phyloP scores from a whole-genome alignment of 2,113 vertebrate species.

The Dicerorhinus sumatrensis region DNA sequence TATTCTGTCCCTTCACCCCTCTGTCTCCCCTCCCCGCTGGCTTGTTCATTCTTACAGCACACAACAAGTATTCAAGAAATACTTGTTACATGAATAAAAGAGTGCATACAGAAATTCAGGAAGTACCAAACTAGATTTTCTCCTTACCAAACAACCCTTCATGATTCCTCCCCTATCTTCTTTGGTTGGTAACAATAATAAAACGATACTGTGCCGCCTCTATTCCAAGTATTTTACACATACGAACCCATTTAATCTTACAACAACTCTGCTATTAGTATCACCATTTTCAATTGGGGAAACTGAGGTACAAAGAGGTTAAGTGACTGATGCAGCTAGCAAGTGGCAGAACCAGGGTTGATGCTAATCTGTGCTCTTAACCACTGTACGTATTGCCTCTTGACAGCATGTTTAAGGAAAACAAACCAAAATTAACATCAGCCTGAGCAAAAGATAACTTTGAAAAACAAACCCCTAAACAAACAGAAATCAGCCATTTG shows the following conservation, averaged over 20 bases:
- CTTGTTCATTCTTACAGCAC: not conserved
- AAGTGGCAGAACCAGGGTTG: not conserved
- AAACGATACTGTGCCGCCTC: not conserved
- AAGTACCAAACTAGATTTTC: not conserved
- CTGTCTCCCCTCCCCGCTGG: not conserved
- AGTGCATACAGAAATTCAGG: not conserved
- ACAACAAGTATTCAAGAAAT: not conserved
- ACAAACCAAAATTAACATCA: not conserved
- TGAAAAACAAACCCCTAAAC: not conserved
- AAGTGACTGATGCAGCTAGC: not conserved
- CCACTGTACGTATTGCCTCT: rapidly evolving
- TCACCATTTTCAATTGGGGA: not conserved
- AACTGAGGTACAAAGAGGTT: not conserved
- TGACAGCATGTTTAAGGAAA: not conserved
- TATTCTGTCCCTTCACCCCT: not conserved
- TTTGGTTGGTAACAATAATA: not conserved
- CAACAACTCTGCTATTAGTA: not conserved
- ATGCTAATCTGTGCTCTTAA: not conserved
- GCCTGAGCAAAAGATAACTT: not conserved
- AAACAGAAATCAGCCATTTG: not conserved
- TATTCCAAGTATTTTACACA: not conserved
- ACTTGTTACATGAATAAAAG: not conserved
- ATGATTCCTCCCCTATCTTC: not conserved
- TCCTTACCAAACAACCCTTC: not conserved
- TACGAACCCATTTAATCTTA: not conserved